Base-by-base conservation (phyloP, 2,888 invertebrate species). In the Drosophila mimetica region DNA sequence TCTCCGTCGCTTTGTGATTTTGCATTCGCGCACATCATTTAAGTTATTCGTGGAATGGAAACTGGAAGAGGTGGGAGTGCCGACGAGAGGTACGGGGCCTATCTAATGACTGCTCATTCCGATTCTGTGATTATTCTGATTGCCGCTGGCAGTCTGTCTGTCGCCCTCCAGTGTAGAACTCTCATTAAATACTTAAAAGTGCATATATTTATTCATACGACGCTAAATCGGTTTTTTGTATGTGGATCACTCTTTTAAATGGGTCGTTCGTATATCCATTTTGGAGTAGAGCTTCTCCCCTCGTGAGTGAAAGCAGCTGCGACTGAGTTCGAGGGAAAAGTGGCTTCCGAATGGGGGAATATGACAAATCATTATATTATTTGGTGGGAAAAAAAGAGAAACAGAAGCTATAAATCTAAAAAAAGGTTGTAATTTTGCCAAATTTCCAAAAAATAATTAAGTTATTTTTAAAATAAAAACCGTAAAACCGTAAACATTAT, bases 61-160 rank as follows among this genome's bases (percentile, higher is more conserved):
- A 59, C 57, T 67, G 48, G 39, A 22, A 36, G 34, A 71, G 71
- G 61, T 51, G 71, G 71, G 71, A 54, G 60, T 67, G 55, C 37
- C 47, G 44, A 11, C 14, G 22, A 22, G 25, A 14, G 46, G 30
- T n/a, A 20, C 7, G 58, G 20, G 20, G 34, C 11, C 34, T 39
- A 50, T 66, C 70, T 79, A 83, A 83, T 81, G 85, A 87, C 70
- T 81, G 85, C 79, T 85, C 81, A 84, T 87, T 83, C 85, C 75
- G 72, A 74, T 75, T 80, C 80, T 76, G 76, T 74, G 74, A 52
- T 75, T 75, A 65, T 78, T 77, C 54, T 50, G 61, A 61, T 47
- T 63, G 50, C 69, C 57, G 70, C 71, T 52, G 37, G 2, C 76
- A 59, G 65, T 59, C 66, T 25, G 44, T 54, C 64, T 32, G 46